These are phyloP conservation scores for Dysmachus trigonus DNA, from an alignment of 2,888 invertebrate genomes.

Conservation along the genomic window DNA sequence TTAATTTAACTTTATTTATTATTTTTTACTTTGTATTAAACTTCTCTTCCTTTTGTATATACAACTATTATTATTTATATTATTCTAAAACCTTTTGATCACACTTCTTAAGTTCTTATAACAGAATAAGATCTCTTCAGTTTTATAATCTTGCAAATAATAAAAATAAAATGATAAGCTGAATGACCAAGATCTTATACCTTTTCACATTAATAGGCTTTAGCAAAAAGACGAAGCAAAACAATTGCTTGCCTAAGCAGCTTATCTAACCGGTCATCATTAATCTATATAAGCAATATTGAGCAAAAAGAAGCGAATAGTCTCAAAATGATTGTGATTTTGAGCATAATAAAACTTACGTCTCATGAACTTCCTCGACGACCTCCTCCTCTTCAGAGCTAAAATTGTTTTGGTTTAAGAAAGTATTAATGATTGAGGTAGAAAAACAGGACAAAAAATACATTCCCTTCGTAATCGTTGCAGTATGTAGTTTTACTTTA, in stretches of 20 bases:
- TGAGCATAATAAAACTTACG: slow-evolving; percentile 58
- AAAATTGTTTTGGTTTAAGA: slow-evolving; percentile 47
- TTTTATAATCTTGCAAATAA: not conserved
- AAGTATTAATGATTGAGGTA: slow-evolving; percentile 41
- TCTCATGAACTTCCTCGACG: slow-evolving; percentile 63
- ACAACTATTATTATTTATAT: not conserved
- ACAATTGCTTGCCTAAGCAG: not conserved
- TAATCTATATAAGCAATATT: not conserved
- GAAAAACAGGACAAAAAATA: slow-evolving; percentile 39
- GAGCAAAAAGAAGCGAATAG: not conserved
- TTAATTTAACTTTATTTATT: not conserved
- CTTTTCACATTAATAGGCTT: not conserved
- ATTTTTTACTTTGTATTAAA: not conserved
- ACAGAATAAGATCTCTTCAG: not conserved
- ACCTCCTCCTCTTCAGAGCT: slow-evolving; percentile 64
- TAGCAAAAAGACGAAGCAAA: not conserved
- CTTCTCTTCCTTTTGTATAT: not conserved
- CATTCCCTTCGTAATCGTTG: slow-evolving; percentile 46
- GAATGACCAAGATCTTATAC: not conserved
- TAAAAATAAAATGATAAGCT: not conserved
- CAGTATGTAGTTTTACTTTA: slow-evolving; percentile 15
- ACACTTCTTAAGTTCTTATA: not conserved
- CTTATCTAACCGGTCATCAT: not conserved
- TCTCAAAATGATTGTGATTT: not conserved
- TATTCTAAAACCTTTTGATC: not conserved